Evolutionary conservation across 30 jellyfish, hydroid and myxozoan species (phyloP).

Genomic region (Euphysa ruthae): DNA sequence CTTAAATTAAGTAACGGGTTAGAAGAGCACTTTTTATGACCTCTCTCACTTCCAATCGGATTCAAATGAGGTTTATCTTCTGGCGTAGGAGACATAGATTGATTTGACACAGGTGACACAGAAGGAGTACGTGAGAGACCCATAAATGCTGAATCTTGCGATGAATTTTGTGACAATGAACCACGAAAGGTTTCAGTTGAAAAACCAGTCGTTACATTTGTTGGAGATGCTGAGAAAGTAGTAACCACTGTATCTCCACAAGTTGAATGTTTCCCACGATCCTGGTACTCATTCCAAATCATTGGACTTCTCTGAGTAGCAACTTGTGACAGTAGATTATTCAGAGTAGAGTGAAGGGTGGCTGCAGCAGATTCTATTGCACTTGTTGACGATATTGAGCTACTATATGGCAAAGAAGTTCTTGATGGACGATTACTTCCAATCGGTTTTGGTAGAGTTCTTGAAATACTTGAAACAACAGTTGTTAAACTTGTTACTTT

Average conservation of each 20-base stretch:
- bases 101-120: conserved; percentile 72
- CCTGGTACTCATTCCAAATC: conserved; percentile 81
- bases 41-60: conserved; percentile 94
- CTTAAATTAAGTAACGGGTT: conserved; percentile 23
- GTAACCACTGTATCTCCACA: conserved; percentile 18
- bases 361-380: conserved; percentile 20
- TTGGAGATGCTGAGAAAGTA: conserved; percentile 27
- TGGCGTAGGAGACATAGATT: conserved; percentile 81
- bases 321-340: conserved; percentile 60
- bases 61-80: conserved; percentile 89
- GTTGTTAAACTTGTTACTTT: conserved; percentile 11
- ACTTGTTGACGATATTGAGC: conserved; percentile 40
- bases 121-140: conserved; percentile 56
- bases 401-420: conserved; percentile 10
- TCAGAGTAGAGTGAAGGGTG: conserved; percentile 25
- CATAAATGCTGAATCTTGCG: conserved; percentile 44
- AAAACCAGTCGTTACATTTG: conserved; percentile 4
- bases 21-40: conserved; percentile 49
- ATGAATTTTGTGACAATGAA: conserved; percentile 44
- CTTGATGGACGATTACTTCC: conserved; percentile 89
- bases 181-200: conserved; percentile 26
- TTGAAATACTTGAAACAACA: conserved; percentile 23
- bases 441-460: conserved; percentile 76
- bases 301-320: conserved; percentile 97
- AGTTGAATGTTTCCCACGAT: neutral